Percentiles rank a stretch among this genome's conserved stretches.
Conservation (phyloP, 1,140 invertebrate genomes). For the Holcopasites calliopsidis region DNA sequence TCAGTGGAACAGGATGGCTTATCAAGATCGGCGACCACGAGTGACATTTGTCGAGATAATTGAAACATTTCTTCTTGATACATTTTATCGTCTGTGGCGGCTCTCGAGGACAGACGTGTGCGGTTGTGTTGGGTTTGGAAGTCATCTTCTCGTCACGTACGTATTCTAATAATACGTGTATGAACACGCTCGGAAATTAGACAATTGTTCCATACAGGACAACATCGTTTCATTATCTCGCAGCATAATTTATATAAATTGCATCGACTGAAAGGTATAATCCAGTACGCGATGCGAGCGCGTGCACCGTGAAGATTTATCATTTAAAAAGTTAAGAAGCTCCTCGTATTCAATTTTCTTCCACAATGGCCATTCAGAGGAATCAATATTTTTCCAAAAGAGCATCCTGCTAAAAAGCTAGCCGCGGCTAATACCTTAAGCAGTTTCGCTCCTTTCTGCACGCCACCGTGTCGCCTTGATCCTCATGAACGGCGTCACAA, state of each 20-base stretch:
- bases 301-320: too few species aligned
- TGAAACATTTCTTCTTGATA: constrained; percentile 39
- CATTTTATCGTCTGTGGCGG: background rate
- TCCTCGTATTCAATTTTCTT: too few species aligned
- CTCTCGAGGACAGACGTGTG: background rate
- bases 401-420: too few species aligned
- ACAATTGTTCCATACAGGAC: too few species aligned
- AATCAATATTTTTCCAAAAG: background rate
- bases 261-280: too few species aligned
- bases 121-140: background rate
- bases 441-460: background rate
- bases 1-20: constrained; percentile 13
- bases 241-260: too few species aligned
- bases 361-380: background rate
- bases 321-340: too few species aligned
- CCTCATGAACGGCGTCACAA: constrained; percentile 12
- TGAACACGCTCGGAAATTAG: too few species aligned
- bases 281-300: too few species aligned
- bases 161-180: too few species aligned
- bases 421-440: constrained; percentile 7
- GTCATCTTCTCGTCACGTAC: too few species aligned
- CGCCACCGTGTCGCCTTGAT: background rate
- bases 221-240: too few species aligned
- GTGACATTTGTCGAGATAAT: constrained; percentile 33
- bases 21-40: constrained; percentile 13